These are phyloP conservation scores for Gibbula magus DNA, from an alignment of 2,888 invertebrate species.

Conservation along the genomic window DNA sequence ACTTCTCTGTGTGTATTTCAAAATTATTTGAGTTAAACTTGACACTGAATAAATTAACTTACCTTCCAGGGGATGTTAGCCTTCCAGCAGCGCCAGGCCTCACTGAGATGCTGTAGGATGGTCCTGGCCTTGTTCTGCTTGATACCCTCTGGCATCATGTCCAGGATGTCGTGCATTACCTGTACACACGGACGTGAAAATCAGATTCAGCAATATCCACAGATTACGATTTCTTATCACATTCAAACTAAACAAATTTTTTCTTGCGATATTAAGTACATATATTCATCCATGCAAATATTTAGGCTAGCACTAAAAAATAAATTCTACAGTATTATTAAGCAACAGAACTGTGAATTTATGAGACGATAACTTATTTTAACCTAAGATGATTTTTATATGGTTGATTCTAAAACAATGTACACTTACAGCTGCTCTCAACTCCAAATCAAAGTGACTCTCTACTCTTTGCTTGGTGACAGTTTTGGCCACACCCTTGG, in stretches of 20 bases:
- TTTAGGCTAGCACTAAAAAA: no score
- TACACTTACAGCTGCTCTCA: conserved; percentile 88
- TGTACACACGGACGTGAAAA: conserved; percentile 32
- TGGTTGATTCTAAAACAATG: not conserved
- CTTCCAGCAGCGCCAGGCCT: conserved; percentile 99
- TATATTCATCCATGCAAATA: no score
- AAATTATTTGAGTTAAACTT: no score
- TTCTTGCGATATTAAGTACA: no score
- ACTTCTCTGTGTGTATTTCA: no score
- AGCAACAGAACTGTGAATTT: no score
- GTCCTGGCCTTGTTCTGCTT: conserved; percentile 99
- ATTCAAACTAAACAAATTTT: no score
- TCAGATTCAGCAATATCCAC: not conserved
- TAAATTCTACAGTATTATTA: no score
- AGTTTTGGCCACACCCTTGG: conserved; percentile 99
- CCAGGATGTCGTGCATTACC: conserved; percentile 94
- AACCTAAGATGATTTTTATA: not conserved
- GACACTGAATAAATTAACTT: conserved; percentile 34
- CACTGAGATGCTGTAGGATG: conserved; percentile 97
- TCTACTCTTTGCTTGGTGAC: conserved; percentile 99
- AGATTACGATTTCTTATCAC: no score
- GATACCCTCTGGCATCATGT: conserved; percentile 99
- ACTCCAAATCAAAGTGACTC: conserved; percentile 98
- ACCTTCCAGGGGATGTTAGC: conserved; percentile 99
- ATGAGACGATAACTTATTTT: no score